Evolutionary conservation across 2,797 vertebrate genomes (phyloP), one percentile per base, ranked within the genome.

Genomic region (Rousettus madagascariensis): DNA sequence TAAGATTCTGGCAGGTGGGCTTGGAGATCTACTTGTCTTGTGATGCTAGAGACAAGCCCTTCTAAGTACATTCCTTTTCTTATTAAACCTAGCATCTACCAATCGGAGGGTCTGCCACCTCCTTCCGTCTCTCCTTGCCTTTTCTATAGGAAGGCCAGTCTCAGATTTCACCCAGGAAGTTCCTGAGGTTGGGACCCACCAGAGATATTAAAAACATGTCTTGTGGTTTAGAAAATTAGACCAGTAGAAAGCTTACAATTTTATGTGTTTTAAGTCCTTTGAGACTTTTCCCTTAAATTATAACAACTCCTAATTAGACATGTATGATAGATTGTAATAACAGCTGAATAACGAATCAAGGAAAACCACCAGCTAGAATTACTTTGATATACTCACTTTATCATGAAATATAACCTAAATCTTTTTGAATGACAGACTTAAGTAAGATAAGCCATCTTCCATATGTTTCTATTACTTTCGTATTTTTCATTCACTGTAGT

Each of bases 401-500:
- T 88, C 28, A 57, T 75, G 53, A 88, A 91, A 86, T 86, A 46
- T 71, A 93, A 95, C 86, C 19, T 15, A 94, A 20, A 91, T 59
- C 6, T 59, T 94, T 96, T 96, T 87, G 96, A 91, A 78, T 91
- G 26, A 9, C 36, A 90, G 57, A 77, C 94, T 97, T 97, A 83
- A 97, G 38, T 74, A 90, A 75, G 43, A 49, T n/a, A 82, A 90
- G 17, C 9, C 41, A 55, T 91, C 72, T 78, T 94, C 78, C n/a
- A 41, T 77, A 51, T 72, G 8, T n/a, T 49, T 83, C 41, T 90
- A 16, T 74, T 24, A 91, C 6, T 43, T 17, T 94, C 38, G 28
- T 11, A 74, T 93, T 96, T 95, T 91, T 63, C 38, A 69, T 74
- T 79, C 9, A 71, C 36, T 65, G 3, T 63, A 46, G 41, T 91